Conservation (phyloP, 2,888 invertebrate genomes). For the Aspidiotus destructor region DNA sequence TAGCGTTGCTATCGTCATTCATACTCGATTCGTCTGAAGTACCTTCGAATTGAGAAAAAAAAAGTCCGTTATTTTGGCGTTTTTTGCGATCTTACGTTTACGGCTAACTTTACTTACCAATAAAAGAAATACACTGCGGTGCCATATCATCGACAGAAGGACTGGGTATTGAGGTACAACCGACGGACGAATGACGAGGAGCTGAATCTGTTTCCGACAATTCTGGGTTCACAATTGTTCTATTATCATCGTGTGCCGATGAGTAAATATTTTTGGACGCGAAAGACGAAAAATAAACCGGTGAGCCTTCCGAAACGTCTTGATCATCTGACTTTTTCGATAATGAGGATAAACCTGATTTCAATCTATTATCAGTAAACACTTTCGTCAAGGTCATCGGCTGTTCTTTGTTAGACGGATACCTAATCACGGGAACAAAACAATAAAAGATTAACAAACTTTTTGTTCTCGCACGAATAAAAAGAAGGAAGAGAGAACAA, state of each 20-base stretch:
- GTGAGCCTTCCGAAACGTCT: background rate
- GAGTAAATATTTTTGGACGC: background rate
- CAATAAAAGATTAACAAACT: too few species aligned
- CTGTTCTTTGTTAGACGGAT: background rate
- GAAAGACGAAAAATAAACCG: background rate
- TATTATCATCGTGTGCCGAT: background rate
- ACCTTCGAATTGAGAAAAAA: background rate
- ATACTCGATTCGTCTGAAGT: too few species aligned
- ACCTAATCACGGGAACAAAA: background rate
- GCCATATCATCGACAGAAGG: conserved; percentile 65
- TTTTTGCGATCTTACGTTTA: background rate
- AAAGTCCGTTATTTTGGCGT: background rate
- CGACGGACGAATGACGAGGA: conserved; percentile 12
- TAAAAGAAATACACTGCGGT: conserved; percentile 86
- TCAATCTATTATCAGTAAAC: conserved; percentile 7
- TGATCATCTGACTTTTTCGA: background rate
- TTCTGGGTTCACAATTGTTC: background rate
- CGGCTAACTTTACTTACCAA: conserved; percentile 51
- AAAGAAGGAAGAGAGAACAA: too few species aligned
- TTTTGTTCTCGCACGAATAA: too few species aligned
- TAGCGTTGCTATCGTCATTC: conserved; percentile 37
- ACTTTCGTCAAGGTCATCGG: background rate
- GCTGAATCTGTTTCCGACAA: conserved; percentile 8
- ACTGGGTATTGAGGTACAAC: conserved; percentile 17
- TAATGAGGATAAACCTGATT: background rate